Evolutionary conservation across 2,888 invertebrate genomes (phyloP).

Genomic region (Pantelozetes paolii): DNA sequence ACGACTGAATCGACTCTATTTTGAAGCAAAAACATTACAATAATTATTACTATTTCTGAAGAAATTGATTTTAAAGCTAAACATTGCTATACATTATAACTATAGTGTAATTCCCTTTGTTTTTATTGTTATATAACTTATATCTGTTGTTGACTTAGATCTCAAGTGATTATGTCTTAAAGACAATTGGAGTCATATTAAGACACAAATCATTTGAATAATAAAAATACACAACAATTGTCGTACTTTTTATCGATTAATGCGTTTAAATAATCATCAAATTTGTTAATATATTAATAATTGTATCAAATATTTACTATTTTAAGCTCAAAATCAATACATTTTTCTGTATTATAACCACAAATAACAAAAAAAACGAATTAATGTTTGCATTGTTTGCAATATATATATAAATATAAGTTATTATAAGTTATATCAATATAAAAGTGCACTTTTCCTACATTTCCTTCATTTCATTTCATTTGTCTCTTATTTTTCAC

Average conservation of each 20-base stretch:
- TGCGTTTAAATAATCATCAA: conserved; percentile 25
- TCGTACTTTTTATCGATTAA: conserved; percentile 26
- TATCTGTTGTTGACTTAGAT: conserved; percentile 32
- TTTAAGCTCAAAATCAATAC: conserved; percentile 19
- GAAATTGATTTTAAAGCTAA: conserved; percentile 13
- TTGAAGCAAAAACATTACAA: conserved; percentile 29
- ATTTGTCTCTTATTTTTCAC: too few species aligned
- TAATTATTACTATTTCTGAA: too few species aligned
- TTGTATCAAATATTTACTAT: conserved; percentile 37
- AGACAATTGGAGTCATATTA: conserved; percentile 11
- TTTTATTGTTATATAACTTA: conserved; percentile 34
- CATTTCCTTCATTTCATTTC: background rate
- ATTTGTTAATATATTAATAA: conserved; percentile 34
- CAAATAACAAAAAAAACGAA: conserved; percentile 9
- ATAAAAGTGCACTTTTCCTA: background rate
- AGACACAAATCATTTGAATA: conserved; percentile 2
- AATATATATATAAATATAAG: background rate
- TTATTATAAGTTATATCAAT: conserved; percentile 9
- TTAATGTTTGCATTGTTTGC: conserved; percentile 35
- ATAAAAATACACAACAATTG: background rate
- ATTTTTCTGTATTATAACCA: conserved; percentile 14
- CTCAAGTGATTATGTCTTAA: conserved; percentile 13
- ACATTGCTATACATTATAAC: background rate
- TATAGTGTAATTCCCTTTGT: conserved; percentile 20
- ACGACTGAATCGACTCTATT: conserved; percentile 4